These are phyloP conservation scores for Mamestra configurata DNA, from an alignment of 1,140 invertebrate species.

Conservation along the genomic window DNA sequence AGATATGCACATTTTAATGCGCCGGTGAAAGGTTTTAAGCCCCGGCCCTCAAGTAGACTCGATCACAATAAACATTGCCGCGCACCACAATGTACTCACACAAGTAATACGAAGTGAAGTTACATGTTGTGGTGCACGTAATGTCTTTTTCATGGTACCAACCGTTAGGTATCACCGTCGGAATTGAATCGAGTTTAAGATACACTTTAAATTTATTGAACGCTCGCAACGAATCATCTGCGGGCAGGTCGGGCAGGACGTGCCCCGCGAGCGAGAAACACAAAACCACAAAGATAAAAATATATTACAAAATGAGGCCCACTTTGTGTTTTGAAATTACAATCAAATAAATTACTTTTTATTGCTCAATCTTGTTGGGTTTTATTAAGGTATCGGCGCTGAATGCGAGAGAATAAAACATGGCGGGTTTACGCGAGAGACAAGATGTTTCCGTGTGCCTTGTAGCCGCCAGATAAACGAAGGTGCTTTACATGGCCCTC, in stretches of 20 bases:
- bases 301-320: slow-evolving; percentile 85
- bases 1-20: slow-evolving; percentile 70
- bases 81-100: slow-evolving; percentile 38
- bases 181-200: slow-evolving; percentile 71
- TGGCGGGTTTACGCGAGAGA: slow-evolving; percentile 81
- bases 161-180: slow-evolving; percentile 55
- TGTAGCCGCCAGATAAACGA: slow-evolving; percentile 72
- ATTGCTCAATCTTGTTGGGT: slow-evolving; percentile 87
- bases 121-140: slow-evolving; percentile 58
- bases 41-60: neutral
- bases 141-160: slow-evolving; percentile 66
- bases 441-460: slow-evolving; percentile 74
- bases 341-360: slow-evolving; percentile 88
- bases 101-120: slow-evolving; percentile 49
- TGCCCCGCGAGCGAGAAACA: slow-evolving; percentile 76
- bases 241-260: slow-evolving; percentile 71
- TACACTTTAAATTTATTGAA: slow-evolving; percentile 69
- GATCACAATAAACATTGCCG: slow-evolving; percentile 28
- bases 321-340: slow-evolving; percentile 87
- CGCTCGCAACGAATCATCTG: slow-evolving; percentile 70
- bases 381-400: slow-evolving; percentile 86
- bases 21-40: slow-evolving; percentile 55
- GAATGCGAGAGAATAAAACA: slow-evolving; percentile 84
- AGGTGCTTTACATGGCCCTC: slow-evolving; percentile 78
- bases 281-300: slow-evolving; percentile 85